Conservation (phyloP, 2,888 invertebrate genomes). For the Sphinx pinastri region DNA sequence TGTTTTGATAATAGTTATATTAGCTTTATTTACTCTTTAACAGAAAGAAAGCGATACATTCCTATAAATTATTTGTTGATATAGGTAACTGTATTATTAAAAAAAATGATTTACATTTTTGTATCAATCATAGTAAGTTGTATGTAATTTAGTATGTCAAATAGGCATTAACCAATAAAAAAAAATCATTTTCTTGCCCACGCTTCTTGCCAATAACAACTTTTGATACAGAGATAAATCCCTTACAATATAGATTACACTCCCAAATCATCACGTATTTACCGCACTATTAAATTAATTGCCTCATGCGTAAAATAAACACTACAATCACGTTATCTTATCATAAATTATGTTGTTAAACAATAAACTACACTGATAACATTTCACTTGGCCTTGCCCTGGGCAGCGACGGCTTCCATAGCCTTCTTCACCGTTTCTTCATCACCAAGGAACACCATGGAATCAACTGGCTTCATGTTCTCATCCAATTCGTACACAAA, state of each 20-base stretch:
- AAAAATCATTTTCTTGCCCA: not conserved
- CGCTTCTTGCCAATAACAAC: no score
- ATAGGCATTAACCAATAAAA: not conserved
- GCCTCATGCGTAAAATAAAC: not conserved
- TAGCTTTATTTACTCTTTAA: no score
- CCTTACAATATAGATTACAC: not conserved
- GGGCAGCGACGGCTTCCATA: slow-evolving; percentile 90
- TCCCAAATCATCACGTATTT: not conserved
- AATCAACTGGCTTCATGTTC: slow-evolving; percentile 87
- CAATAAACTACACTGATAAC: slow-evolving; percentile 28
- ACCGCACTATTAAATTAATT: not conserved
- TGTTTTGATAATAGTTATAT: no score
- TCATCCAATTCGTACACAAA: slow-evolving; percentile 91
- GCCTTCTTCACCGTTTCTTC: slow-evolving; percentile 90
- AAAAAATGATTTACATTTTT: no score
- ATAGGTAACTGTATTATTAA: no score
- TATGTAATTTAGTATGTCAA: no score
- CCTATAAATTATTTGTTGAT: no score
- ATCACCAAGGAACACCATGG: slow-evolving; percentile 90
- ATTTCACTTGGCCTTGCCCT: slow-evolving; percentile 88
- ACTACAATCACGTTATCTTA: slow-evolving; percentile 11
- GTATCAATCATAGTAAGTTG: no score
- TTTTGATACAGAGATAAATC: not conserved
- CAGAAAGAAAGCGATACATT: no score
- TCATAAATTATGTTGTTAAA: slow-evolving; percentile 20